A percentile compares a stretch with the other conserved stretches of the same genome.
Conservation (phyloP, 2,113 vertebrate genomes). For the Recurvirostra avosetta region DNA sequence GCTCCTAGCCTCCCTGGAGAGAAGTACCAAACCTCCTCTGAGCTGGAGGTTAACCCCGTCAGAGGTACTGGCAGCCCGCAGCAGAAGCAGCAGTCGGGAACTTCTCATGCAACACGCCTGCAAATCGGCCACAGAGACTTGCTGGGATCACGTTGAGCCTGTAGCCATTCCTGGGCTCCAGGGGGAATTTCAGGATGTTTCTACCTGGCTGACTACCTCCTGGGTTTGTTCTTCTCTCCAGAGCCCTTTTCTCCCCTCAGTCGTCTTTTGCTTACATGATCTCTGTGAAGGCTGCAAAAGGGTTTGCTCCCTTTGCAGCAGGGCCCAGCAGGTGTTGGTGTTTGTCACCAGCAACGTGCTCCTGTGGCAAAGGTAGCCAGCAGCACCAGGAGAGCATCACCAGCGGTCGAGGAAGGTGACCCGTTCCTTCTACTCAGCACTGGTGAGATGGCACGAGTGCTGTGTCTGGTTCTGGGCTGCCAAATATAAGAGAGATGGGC, state of each 20-base stretch:
- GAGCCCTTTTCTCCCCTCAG: not conserved
- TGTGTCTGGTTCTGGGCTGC: not conserved
- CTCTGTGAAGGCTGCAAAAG: not conserved
- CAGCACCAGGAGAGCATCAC: not conserved
- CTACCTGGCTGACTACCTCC: not conserved
- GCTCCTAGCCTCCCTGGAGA: not conserved
- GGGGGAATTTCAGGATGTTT: not conserved
- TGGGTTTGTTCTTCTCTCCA: not conserved
- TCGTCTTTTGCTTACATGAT: fast-evolving
- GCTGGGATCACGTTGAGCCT: not conserved
- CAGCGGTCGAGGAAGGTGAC: not conserved
- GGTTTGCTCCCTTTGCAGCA: not conserved
- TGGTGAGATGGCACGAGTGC: not conserved
- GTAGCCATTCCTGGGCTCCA: not conserved
- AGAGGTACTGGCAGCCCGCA: not conserved
- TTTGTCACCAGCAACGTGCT: not conserved
- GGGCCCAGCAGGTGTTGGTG: not conserved
- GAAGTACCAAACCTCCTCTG: not conserved
- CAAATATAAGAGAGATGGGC: not conserved
- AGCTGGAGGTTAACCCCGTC: not conserved
- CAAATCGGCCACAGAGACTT: not conserved
- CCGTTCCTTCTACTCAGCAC: not conserved
- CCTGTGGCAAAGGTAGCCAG: not conserved
- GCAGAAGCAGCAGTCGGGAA: not conserved
- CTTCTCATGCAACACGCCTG: not conserved